These are phyloP conservation scores for Lithophane ornitopus DNA, from an alignment of 2,888 invertebrate species.

Conservation along the genomic window DNA sequence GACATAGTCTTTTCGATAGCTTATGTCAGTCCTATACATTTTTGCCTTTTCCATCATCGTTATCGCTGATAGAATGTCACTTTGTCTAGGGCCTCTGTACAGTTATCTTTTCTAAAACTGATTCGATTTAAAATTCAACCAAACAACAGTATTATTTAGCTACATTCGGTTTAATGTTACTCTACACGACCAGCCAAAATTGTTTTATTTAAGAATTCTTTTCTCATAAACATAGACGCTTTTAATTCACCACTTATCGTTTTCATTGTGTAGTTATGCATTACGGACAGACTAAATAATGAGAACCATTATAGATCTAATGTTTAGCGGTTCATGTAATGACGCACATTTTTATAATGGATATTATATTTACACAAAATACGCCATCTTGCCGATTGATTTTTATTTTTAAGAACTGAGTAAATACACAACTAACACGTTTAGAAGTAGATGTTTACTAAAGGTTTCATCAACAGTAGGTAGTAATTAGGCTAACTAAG, in stretches of 20 bases:
- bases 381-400: constrained; percentile 28
- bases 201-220: constrained; percentile 44
- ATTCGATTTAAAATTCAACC: background rate
- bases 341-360: constrained; percentile 49
- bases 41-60: no score
- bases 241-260: constrained; percentile 64
- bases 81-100: no score
- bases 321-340: constrained; percentile 24
- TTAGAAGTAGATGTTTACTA: background rate
- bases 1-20: no score
- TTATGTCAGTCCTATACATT: no score
- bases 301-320: constrained; percentile 48
- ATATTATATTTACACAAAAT: constrained; percentile 39
- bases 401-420: constrained; percentile 12
- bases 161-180: background rate
- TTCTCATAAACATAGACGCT: constrained; percentile 63
- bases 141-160: background rate
- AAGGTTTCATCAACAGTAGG: background rate
- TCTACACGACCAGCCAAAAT: constrained; percentile 33
- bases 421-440: background rate
- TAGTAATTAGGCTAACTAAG: background rate
- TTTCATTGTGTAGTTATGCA: constrained; percentile 48
- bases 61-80: no score
- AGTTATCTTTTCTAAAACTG: background rate
- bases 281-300: constrained; percentile 65